A percentile compares a stretch with the other conserved stretches of the same genome.
phyloP scores from a whole-genome alignment of 2,113 vertebrate species.

The Stomatorhinus ivindoensis region DNA sequence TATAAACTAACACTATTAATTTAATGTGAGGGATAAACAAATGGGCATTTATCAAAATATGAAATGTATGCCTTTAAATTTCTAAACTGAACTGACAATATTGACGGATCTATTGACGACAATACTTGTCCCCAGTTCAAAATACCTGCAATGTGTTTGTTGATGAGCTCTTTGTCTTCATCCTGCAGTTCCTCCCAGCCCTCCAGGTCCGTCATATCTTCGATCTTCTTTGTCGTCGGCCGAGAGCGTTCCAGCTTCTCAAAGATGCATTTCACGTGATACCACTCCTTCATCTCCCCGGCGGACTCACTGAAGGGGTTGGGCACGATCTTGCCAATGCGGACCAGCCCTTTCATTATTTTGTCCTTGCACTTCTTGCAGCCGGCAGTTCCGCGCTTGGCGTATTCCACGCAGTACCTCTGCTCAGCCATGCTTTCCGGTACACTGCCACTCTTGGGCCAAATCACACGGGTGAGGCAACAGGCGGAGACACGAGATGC shows the following conservation, averaged over 20 bases:
- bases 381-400: constrained; percentile 87
- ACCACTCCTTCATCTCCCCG: constrained; percentile 98
- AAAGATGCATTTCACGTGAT: constrained; percentile 91
- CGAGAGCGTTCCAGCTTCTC: constrained; percentile 91
- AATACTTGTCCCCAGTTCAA: background rate
- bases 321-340: constrained; percentile 90
- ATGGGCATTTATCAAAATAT: background rate
- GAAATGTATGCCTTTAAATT: background rate
- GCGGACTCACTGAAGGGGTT: constrained; percentile 95
- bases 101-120: background rate
- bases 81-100: background rate
- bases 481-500: constrained; percentile 7
- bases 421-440: constrained; percentile 78
- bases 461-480: background rate
- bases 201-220: constrained; percentile 90
- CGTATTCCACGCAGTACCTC: constrained; percentile 88
- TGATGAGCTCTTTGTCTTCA: constrained; percentile 78
- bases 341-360: constrained; percentile 80
- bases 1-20: background rate
- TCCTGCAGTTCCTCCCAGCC: constrained; percentile 93
- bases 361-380: constrained; percentile 99
- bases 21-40: background rate
- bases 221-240: constrained; percentile 91
- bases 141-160: constrained; percentile 77
- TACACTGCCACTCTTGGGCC: constrained; percentile 22